phyloP scores from a whole-genome alignment of 1,140 invertebrate genomes.

The Holcopasites calliopsidis region DNA sequence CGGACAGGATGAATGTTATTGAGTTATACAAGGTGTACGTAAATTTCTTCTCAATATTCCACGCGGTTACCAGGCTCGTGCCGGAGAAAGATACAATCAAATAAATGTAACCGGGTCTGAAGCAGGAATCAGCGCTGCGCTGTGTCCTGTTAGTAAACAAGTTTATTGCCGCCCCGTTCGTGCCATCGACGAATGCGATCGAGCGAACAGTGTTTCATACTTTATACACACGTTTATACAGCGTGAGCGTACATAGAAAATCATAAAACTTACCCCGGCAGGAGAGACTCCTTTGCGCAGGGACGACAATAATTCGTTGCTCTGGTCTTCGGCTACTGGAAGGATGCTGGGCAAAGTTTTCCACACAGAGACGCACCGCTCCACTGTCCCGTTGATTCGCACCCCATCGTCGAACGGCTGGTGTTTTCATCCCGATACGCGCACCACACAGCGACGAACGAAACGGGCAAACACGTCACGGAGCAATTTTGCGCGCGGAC shows the following conservation, averaged over 20 bases:
- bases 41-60: too few relatives aligned
- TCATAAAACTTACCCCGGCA: neutral
- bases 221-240: neutral
- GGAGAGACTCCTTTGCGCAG: too few relatives aligned
- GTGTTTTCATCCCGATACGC: slow-evolving; percentile 47
- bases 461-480: slow-evolving; percentile 61
- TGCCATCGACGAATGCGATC: neutral
- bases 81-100: too few relatives aligned
- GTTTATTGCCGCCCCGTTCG: neutral
- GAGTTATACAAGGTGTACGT: too few relatives aligned
- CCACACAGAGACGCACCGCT: neutral
- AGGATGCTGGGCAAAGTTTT: neutral
- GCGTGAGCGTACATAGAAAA: neutral
- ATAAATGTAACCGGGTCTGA: too few relatives aligned
- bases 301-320: neutral
- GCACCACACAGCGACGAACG: slow-evolving; percentile 13
- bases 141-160: neutral
- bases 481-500: slow-evolving; percentile 58
- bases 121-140: neutral
- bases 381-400: neutral
- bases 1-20: too few relatives aligned
- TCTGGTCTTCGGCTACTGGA: too few relatives aligned
- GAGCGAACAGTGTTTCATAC: neutral
- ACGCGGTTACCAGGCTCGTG: too few relatives aligned
- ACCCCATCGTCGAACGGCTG: neutral